A percentile compares a stretch with the other conserved stretches of the same genome.
Evolutionary conservation across 1,140 invertebrate species (phyloP).

Genomic region (Pararge aegeria): DNA sequence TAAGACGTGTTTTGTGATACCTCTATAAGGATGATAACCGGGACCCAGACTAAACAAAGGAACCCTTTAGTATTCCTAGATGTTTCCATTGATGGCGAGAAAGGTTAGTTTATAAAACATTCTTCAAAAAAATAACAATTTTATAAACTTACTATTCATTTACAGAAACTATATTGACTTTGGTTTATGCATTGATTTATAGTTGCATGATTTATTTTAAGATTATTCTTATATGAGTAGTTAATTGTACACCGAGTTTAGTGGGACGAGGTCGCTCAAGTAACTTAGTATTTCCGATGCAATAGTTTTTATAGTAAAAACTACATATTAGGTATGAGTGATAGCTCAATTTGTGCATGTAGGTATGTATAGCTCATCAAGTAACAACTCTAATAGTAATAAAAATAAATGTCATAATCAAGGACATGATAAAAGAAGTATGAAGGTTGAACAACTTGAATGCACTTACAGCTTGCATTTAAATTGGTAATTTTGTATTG

Average conservation of each 20-base stretch:
- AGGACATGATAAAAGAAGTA: not conserved
- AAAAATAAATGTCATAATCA: not conserved
- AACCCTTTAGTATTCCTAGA: conserved; percentile 71
- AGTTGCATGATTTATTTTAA: conserved; percentile 28
- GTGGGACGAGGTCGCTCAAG: conserved; percentile 34
- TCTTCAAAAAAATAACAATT: not conserved
- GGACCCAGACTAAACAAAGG: conserved; percentile 47
- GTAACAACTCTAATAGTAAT: not conserved
- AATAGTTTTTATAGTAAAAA: not conserved
- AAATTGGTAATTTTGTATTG: conserved; percentile 1
- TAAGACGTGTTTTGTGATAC: conserved; percentile 15
- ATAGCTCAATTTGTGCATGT: not conserved
- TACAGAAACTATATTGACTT: not conserved
- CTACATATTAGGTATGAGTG: not conserved
- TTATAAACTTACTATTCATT: not conserved
- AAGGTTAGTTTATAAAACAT: conserved; percentile 45
- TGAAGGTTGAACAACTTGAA: not conserved
- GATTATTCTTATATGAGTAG: conserved; percentile 24
- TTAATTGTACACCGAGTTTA: conserved; percentile 36
- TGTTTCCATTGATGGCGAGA: conserved; percentile 64
- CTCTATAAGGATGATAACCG: conserved; percentile 41
- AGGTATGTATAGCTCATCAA: not conserved
- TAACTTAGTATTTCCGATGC: conserved; percentile 11
- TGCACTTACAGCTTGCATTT: not conserved
- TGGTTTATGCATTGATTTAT: too few relatives aligned